These are phyloP conservation scores for Melanogrammus aeglefinus DNA, from an alignment of 2,797 vertebrate genomes.

Conservation along the genomic window DNA sequence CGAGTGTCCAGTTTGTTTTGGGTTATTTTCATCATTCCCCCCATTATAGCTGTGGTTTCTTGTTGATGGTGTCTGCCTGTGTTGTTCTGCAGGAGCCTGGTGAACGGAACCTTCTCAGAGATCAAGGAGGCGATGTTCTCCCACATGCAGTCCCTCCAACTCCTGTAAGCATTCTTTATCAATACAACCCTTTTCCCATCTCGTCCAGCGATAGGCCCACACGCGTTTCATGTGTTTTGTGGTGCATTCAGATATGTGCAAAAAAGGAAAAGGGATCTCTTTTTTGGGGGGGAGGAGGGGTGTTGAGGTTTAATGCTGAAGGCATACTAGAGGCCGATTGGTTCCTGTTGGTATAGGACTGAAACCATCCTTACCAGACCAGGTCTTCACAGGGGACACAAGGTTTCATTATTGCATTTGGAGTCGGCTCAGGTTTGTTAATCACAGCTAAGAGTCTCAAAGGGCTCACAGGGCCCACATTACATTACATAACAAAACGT, in stretches of 20 bases:
- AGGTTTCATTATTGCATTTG: neutral
- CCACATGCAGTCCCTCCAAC: slow-evolving; percentile 91
- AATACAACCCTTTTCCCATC: neutral
- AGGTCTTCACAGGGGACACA: neutral
- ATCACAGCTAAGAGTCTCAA: neutral
- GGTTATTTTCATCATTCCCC: neutral
- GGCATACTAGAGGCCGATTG: neutral
- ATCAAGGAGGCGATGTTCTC: slow-evolving; percentile 96
- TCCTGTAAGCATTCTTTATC: slow-evolving; percentile 82
- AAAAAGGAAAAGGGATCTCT: neutral
- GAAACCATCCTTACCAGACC: neutral
- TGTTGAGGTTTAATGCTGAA: neutral
- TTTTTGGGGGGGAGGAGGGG: too few species aligned
- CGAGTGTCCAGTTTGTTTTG: neutral
- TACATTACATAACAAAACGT: too few species aligned
- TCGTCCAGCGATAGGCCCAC: too few species aligned
- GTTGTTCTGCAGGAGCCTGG: slow-evolving; percentile 82
- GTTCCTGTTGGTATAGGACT: neutral
- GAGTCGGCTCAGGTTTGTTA: neutral
- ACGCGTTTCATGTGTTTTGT: neutral
- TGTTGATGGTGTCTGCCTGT: neutral
- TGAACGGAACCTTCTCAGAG: slow-evolving; percentile 94
- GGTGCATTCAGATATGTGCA: neutral
- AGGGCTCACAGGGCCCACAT: neutral
- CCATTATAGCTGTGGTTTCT: neutral